Conservation (phyloP, 2,113 vertebrate species). For the Triplophysa dalaica region DNA sequence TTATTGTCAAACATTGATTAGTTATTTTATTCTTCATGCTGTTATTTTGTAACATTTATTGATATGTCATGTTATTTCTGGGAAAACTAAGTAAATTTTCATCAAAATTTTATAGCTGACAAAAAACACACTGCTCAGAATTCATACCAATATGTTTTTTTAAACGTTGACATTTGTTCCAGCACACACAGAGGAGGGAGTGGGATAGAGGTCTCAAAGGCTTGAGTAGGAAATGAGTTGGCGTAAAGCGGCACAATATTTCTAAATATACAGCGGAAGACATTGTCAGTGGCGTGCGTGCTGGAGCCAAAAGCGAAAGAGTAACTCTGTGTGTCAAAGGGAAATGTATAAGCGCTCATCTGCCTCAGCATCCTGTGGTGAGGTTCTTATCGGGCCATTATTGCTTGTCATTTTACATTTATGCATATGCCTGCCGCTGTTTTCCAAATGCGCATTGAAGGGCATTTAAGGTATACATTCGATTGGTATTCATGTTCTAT, state of each 20-base stretch:
- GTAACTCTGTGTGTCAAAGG: neutral
- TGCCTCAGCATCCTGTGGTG: slow-evolving; percentile 16
- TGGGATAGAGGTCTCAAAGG: neutral
- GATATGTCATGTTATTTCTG: too few species aligned
- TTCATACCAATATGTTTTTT: neutral
- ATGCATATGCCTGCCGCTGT: neutral
- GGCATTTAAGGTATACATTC: too few species aligned
- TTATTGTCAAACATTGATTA: too few species aligned
- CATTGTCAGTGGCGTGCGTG: neutral
- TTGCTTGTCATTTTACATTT: neutral
- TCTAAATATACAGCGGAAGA: slow-evolving; percentile 24
- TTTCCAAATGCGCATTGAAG: neutral
- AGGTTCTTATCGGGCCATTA: neutral
- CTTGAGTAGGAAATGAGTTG: slow-evolving; percentile 26
- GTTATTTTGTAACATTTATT: too few species aligned
- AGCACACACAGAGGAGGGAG: neutral
- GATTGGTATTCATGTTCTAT: too few species aligned
- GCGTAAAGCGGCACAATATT: neutral
- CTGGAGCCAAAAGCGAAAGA: neutral
- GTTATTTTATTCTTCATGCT: too few species aligned
- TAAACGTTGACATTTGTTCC: neutral
- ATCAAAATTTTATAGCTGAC: too few species aligned
- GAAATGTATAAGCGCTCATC: neutral
- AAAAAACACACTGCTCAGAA: too few species aligned
- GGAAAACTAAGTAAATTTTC: too few species aligned